These are phyloP conservation scores for Luperina nickerlii DNA, from an alignment of 2,888 invertebrate species.

Conservation along the genomic window DNA sequence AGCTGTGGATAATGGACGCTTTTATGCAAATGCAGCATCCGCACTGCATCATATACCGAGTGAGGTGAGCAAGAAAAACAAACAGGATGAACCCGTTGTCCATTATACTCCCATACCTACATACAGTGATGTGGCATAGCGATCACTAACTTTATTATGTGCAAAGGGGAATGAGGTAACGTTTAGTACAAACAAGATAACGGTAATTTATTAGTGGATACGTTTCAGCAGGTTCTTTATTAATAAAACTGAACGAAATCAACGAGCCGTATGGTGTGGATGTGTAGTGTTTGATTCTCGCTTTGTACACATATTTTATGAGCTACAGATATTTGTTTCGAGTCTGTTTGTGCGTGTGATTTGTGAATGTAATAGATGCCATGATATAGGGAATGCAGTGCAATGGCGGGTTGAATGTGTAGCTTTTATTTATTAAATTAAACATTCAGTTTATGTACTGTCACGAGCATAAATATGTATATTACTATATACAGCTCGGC, in stretches of 20 bases:
- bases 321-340: conserved; percentile 54
- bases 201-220: conserved; percentile 37
- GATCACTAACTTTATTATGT: conserved; percentile 49
- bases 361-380: conserved; percentile 47
- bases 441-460: background rate
- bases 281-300: conserved; percentile 45
- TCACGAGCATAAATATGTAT: background rate
- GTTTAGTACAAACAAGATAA: conserved; percentile 49
- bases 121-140: conserved; percentile 15
- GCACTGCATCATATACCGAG: conserved; percentile 84
- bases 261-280: conserved; percentile 2
- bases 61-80: conserved; percentile 70
- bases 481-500: background rate
- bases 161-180: conserved; percentile 23
- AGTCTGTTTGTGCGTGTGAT: conserved; percentile 45
- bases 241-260: conserved; percentile 34
- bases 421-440: conserved; percentile 6
- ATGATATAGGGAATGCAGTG: conserved; percentile 21
- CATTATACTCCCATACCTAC: conserved; percentile 44
- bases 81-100: conserved; percentile 67
- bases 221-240: conserved; percentile 34
- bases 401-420: background rate
- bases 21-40: conserved; percentile 89
- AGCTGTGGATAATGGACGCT: conserved; percentile 87
- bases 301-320: conserved; percentile 48